Conservation (phyloP, 1,140 invertebrate species). For the Eubasilissa regina region DNA sequence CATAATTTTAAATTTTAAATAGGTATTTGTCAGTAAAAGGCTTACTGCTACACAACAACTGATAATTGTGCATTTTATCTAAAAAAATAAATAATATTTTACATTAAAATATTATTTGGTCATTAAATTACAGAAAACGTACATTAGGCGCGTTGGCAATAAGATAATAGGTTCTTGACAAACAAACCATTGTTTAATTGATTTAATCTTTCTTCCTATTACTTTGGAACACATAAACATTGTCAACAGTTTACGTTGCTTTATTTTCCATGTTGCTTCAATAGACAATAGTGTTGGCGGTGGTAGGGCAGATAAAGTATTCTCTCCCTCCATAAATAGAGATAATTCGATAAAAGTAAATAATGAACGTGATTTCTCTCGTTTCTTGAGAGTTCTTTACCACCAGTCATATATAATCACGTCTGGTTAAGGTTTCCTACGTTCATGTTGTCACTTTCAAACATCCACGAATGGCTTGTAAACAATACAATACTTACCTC, state of each 20-base stretch:
- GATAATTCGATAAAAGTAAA: conserved; percentile 48
- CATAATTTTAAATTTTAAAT: too few species aligned
- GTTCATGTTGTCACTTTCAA: background rate
- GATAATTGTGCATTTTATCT: too few species aligned
- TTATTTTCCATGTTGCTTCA: background rate
- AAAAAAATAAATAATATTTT: too few species aligned
- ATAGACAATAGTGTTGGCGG: background rate
- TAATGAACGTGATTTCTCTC: conserved; percentile 47
- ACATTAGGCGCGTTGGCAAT: too few species aligned
- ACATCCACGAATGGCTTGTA: too few species aligned
- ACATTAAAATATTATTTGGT: too few species aligned
- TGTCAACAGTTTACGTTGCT: background rate
- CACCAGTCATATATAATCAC: background rate
- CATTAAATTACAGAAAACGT: too few species aligned
- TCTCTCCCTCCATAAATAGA: conserved; percentile 29
- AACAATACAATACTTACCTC: too few species aligned
- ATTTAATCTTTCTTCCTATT: background rate
- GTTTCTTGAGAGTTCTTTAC: conserved; percentile 25
- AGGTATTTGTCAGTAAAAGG: too few species aligned
- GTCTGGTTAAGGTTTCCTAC: conserved; percentile 1
- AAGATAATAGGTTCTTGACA: background rate
- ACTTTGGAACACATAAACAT: background rate
- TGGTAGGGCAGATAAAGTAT: background rate
- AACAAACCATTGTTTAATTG: conserved; percentile 1
- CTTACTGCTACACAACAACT: too few species aligned